Conservation (phyloP, 2,888 invertebrate genomes). For the Cantharis flavilabris region DNA sequence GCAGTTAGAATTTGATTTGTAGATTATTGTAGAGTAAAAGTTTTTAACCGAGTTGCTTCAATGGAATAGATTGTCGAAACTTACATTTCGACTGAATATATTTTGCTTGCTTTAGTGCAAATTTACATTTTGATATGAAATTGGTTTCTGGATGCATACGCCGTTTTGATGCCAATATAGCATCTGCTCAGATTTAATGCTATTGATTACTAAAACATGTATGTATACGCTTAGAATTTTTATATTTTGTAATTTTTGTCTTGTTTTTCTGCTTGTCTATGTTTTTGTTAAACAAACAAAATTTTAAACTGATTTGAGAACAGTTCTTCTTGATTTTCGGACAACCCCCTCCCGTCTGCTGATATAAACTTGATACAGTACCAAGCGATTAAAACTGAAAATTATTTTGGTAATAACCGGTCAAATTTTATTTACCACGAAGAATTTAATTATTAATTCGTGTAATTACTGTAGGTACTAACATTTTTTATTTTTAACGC, state of each 20-base stretch:
- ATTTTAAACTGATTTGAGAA: neutral
- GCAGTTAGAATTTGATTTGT: slow-evolving; percentile 15
- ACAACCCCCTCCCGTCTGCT: neutral
- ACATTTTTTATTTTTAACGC: neutral
- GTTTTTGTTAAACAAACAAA: neutral
- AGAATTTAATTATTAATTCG: neutral
- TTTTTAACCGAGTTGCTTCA: slow-evolving; percentile 6
- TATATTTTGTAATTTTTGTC: neutral
- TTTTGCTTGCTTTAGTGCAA: slow-evolving; percentile 24
- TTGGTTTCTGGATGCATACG: slow-evolving; percentile 25
- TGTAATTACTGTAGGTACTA: neutral
- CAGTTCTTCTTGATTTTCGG: neutral
- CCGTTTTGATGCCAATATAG: slow-evolving; percentile 18
- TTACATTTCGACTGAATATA: slow-evolving; percentile 14
- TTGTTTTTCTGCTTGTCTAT: neutral
- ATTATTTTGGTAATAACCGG: neutral
- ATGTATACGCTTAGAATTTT: neutral
- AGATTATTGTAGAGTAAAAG: slow-evolving; percentile 6
- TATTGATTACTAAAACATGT: slow-evolving; percentile 8
- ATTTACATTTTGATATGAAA: slow-evolving; percentile 29
- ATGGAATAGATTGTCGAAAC: slow-evolving; percentile 9
- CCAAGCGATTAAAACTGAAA: neutral
- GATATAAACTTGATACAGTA: neutral
- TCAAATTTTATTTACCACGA: neutral
- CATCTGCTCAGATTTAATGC: slow-evolving; percentile 22